Percentiles rank a stretch among this genome's conserved stretches.
Conservation (phyloP, 37 sponge, comb jelly and placozoan species). For the Amphimedon queenslandica region DNA sequence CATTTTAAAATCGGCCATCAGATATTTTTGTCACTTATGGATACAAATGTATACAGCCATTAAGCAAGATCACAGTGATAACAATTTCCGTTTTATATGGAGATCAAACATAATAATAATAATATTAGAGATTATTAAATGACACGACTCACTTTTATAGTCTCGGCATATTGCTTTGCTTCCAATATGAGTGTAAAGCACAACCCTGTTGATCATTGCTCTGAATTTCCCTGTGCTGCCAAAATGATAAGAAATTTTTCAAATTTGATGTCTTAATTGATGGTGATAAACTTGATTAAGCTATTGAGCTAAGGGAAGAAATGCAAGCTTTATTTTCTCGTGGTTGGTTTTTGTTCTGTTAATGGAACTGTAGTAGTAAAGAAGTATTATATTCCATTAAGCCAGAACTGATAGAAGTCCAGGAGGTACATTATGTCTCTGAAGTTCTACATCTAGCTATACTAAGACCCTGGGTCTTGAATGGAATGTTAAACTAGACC, state of each 20-base stretch:
- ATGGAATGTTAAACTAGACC: too few relatives aligned
- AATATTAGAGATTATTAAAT: not conserved
- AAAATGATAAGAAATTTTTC: not conserved
- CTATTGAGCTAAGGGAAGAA: not conserved
- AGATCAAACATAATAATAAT: not conserved
- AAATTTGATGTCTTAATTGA: conserved; percentile 1
- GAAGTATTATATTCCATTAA: not conserved
- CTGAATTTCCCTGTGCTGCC: not conserved
- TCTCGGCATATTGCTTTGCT: not conserved
- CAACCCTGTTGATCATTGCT: not conserved
- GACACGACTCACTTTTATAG: conserved; percentile 7
- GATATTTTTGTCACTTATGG: conserved; percentile 3
- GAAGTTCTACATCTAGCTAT: not conserved
- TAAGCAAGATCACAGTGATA: not conserved
- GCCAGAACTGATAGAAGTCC: not conserved
- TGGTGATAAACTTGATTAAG: not conserved
- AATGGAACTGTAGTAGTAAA: not conserved
- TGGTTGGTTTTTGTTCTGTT: not conserved
- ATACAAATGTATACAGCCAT: conserved; percentile 17
- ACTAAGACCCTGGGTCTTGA: not conserved
- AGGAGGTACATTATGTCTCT: not conserved
- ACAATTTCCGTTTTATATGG: not conserved
- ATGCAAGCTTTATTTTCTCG: not conserved
- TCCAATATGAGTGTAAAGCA: conserved; percentile 6
- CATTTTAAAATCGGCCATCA: too few relatives aligned